Evolutionary conservation across 1,140 invertebrate genomes (phyloP), one percentile per base, ranked within the genome.

Genomic region (Trichonephila clavata): DNA sequence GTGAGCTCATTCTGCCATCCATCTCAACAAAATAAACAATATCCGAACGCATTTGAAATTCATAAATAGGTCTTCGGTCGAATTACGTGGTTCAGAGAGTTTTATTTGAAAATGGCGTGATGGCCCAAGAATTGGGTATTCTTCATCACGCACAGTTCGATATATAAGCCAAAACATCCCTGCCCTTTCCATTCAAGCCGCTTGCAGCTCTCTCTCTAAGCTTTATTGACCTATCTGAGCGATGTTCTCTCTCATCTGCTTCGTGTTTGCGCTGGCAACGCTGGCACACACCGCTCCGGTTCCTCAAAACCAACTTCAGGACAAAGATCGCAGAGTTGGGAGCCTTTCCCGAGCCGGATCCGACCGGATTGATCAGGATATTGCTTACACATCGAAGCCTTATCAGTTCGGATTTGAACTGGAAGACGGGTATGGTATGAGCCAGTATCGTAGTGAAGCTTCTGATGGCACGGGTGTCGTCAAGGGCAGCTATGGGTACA

Each of bases 401-500:
- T 94, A 94, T 86, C 94, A 94, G 83, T 94, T 94, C 24, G 94
- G 94, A 13, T 94, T 89, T n/a, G 94, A 94, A 6, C 57, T 94
- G 32, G 84, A 94, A 65, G 94, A 94, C n/a, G 94, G 94, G 8
- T 94, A 80, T 59, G 94, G 94, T 20, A 94, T 90, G 81, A 94
- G 89, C 43, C 94, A 94, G 32, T 94, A 92, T 60, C 86, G 94
- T 1, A 92, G 91, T 61, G 94, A 94, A 68, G 43, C 90, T 16
- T 86, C 90, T 10, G 94, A 94, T 86, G 87, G 83, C 3, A 84
- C 86, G 16, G 94, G 94, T 16, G 91, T 86, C 3, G 93, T 95
- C 10, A 95, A 94, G n/a, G 95, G 95, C 60, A 86, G 88, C 60
- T 95, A 95, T 90, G 93, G 94, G 13, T 95, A 95, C 21, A 93